A percentile compares a stretch with the other conserved stretches of the same genome.
Evolutionary conservation across 2,113 vertebrate genomes (phyloP).

Genomic region (Desmodus rotundus): DNA sequence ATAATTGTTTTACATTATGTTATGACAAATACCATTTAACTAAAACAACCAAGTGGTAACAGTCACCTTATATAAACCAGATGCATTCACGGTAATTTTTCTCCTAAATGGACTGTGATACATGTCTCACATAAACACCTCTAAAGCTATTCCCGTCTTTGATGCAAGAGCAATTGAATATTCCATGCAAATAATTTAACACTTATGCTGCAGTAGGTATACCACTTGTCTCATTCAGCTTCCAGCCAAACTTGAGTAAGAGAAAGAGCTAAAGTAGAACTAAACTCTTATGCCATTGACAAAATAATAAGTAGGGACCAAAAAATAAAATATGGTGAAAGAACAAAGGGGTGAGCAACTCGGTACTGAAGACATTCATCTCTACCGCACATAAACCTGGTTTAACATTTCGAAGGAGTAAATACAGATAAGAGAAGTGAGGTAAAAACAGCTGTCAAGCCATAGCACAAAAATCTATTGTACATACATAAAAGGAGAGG

Average conservation of each 20-base stretch:
- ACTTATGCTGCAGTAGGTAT: neutral
- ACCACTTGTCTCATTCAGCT: conserved; percentile 4
- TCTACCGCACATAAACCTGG: neutral
- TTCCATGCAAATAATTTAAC: neutral
- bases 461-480: neutral
- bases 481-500: no score
- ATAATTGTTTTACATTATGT: neutral
- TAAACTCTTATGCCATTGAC: conserved; percentile 37
- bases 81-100: neutral
- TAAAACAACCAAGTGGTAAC: neutral
- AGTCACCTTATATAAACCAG: neutral
- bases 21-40: neutral
- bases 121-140: neutral
- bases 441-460: neutral
- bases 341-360: conserved; percentile 1
- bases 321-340: conserved; percentile 14
- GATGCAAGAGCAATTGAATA: neutral
- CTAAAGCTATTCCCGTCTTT: neutral
- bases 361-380: neutral
- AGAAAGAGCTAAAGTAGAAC: conserved; percentile 50
- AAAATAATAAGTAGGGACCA: conserved; percentile 55
- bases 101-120: neutral
- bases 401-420: conserved; percentile 1
- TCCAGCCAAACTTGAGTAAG: conserved; percentile 23
- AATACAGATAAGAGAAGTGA: neutral